Evolutionary conservation across 2,113 vertebrate genomes (phyloP).

Genomic region (Caranx melampygus): DNA sequence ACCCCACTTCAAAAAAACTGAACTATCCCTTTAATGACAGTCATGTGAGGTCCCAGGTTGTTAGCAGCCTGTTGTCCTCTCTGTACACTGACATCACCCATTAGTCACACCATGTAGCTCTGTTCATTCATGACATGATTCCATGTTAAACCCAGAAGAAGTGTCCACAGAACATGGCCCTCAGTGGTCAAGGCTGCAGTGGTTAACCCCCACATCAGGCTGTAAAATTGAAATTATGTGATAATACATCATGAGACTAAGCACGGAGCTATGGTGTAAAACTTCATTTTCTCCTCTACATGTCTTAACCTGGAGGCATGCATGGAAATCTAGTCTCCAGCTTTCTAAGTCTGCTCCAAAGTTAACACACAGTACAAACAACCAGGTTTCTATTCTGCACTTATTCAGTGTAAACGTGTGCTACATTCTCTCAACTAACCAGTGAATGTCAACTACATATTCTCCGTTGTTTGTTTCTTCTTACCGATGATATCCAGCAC

Average conservation of each 20-base stretch:
- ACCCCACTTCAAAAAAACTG: no score
- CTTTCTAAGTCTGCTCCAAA: neutral
- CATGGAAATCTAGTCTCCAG: conserved; percentile 5
- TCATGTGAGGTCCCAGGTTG: conserved; percentile 11
- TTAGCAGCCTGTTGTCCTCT: neutral
- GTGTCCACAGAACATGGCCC: neutral
- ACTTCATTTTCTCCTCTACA: neutral
- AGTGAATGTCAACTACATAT: neutral
- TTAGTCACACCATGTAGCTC: neutral
- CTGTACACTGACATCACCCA: neutral
- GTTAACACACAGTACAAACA: neutral
- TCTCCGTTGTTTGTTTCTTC: conserved; percentile 47
- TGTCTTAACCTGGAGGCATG: conserved; percentile 9
- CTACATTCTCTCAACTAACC: neutral
- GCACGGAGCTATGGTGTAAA: neutral
- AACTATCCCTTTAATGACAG: neutral
- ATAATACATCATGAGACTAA: conserved; percentile 6
- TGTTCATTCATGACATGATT: neutral
- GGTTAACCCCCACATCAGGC: neutral
- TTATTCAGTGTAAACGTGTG: no score
- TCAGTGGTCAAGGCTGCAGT: neutral
- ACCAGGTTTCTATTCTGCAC: no score
- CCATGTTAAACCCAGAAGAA: neutral
- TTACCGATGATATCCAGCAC: conserved; percentile 92
- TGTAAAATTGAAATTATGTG: conserved; percentile 14